Base-by-base conservation (phyloP, 2,797 vertebrate species). In the Sebastes steindachneri region DNA sequence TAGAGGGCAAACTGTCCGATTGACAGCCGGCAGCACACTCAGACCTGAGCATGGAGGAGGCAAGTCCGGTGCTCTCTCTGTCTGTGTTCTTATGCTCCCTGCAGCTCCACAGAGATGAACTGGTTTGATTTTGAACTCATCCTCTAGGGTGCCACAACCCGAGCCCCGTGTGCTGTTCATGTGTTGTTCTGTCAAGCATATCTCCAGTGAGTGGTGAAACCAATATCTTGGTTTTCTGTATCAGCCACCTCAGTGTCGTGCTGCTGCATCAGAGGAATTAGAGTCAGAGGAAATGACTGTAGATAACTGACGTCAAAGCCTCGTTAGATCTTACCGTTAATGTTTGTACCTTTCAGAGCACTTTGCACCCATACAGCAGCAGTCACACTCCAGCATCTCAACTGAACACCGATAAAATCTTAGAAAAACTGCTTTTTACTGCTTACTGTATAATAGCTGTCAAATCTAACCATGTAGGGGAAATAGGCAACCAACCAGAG, bases 31-130 rank as follows among this genome's bases (percentile, higher is more conserved):
- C 11, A 21, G 48, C 58, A 9, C 59, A 37, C 45, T 45, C 29
- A 65, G 41, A 29, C 63, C 54, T 65, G 29, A 59, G 23, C 63
- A 58, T 9, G 64, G 62, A 63, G 37, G 58, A 58, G 45, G 14
- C 5, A 26, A 29, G 60, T 69, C 57, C n/a, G 1, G 7, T 29
- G 68, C 28, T 51, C 55, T 67, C 33, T 25, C 64, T 73, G 19
- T 67, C 15, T 45, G 7, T 45, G 72, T 51, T 80, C 7, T 71
- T 25, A 31, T 9, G 33, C 73, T 70, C 53, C 60, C 41, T 62
- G 69, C 59, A 73, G 48, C 72, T 80, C 37, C n/a, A 23, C 74
- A 69, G 64, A 77, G 71, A 84, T 75, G 25, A 78, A 70, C 75
- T 59, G 60, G 69, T 72, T 41, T 73, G 48, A 85, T 74, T 74